phyloP scores from a whole-genome alignment of 2,888 invertebrate species.

The Nymphalis c-album region DNA sequence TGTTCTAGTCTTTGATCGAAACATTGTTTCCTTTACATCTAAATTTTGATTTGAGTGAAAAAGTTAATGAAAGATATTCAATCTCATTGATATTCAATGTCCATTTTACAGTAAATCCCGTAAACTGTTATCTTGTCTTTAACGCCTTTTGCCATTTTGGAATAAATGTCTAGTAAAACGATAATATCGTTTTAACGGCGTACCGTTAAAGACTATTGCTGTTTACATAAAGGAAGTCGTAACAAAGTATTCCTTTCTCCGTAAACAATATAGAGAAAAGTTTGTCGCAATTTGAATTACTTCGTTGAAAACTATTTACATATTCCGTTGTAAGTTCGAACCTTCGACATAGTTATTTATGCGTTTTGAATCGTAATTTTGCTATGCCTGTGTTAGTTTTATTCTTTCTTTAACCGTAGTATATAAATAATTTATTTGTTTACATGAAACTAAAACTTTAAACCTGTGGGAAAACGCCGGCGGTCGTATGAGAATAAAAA shows the following conservation, averaged over 20 bases:
- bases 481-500: constrained; percentile 52
- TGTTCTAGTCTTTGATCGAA: too few species aligned
- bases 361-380: not conserved
- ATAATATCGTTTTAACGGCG: constrained; percentile 41
- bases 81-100: constrained; percentile 27
- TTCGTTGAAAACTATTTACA: constrained; percentile 28
- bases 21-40: constrained; percentile 31
- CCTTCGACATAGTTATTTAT: not conserved
- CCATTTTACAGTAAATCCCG: constrained; percentile 27
- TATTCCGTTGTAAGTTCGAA: constrained; percentile 16
- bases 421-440: constrained; percentile 28
- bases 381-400: not conserved
- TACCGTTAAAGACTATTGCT: constrained; percentile 40
- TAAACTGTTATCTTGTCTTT: constrained; percentile 37
- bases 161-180: constrained; percentile 39
- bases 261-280: constrained; percentile 34
- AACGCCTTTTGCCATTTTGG: constrained; percentile 35
- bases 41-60: constrained; percentile 20
- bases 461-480: constrained; percentile 36
- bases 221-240: constrained; percentile 38
- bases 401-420: not conserved
- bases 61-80: constrained; percentile 18
- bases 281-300: constrained; percentile 35
- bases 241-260: constrained; percentile 36
- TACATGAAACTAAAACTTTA: constrained; percentile 31